Base-by-base conservation (phyloP, 2,888 invertebrate species). In the Ochlodes sylvanus region DNA sequence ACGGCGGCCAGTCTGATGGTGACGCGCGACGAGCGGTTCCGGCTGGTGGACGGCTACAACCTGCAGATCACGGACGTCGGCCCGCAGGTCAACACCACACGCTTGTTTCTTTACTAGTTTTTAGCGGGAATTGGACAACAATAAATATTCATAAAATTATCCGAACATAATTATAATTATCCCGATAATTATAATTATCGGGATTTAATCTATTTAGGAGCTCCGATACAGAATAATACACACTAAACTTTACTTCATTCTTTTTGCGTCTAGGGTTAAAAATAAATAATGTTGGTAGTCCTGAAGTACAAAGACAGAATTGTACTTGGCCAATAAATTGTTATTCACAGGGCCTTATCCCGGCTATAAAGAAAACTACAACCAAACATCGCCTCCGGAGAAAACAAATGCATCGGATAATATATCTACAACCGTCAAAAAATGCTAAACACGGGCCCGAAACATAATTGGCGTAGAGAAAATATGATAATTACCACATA, bases 1-100 rank as follows among this genome's bases (percentile, higher is more conserved):
- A 95, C 96, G 0, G 96, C 96, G 0, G 95, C 95, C 14, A 95
- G 95, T 75, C 93, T 96, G 47, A 96, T 96, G 94, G 96, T 96
- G 71, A 95, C 95, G 3, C 87, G 96, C 44, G 96, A 96, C 77
- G 93, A 94, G 63, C 80, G 96, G 72, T 95, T 96, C 83, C 92
- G 95, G 10, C 93, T 96, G 54, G 95, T 95, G 4, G 95, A 95
- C 66, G 96, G 96, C 1, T 96, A 95, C 80, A 96, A 96, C 78
- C 87, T 96, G 69, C 95, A 96, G 86, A 96, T 96, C 72, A 95
- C 94, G 61, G 95, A 95, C 73, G 95, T 96, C 0, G 94, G 95
- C 54, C 96, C 96, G 0, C 95, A 95, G 88, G 96, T 95, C n/a
- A 71, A 82, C 68, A 27, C 27, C 38, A 3, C 38, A 38, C 2